Evolutionary conservation across 2,888 invertebrate species (phyloP).

Genomic region (Alloscopus bannaensis): DNA sequence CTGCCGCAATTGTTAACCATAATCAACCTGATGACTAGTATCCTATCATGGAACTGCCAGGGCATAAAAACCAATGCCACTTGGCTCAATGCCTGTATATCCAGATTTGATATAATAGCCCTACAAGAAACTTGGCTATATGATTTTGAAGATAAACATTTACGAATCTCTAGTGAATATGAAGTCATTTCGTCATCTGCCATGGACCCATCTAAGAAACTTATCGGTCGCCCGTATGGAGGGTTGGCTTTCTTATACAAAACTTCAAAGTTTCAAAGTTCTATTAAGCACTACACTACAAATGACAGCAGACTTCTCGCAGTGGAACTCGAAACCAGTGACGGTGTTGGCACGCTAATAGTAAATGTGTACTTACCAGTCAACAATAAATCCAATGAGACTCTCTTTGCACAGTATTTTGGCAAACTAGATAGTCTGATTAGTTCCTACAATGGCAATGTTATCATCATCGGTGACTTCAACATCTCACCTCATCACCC

Average conservation of each 20-base stretch:
- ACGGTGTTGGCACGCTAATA: neutral
- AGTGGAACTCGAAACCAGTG: neutral
- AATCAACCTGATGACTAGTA: conserved; percentile 19
- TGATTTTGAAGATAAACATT: conserved; percentile 4
- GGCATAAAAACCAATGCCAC: conserved; percentile 6
- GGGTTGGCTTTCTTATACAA: conserved; percentile 11
- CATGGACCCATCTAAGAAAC: neutral
- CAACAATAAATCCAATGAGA: neutral
- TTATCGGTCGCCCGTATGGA: conserved; percentile 19
- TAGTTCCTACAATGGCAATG: neutral
- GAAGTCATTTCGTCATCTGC: neutral
- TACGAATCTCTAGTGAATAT: neutral
- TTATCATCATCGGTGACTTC: conserved; percentile 11
- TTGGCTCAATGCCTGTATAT: neutral
- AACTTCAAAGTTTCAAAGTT: neutral
- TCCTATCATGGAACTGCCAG: conserved; percentile 36
- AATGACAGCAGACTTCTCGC: neutral
- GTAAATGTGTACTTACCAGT: conserved; percentile 20
- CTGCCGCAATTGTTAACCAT: neutral
- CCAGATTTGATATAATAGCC: conserved; percentile 17
- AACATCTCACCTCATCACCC: conserved; percentile 9
- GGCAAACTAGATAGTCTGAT: neutral
- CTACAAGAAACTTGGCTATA: conserved; percentile 39
- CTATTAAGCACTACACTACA: neutral
- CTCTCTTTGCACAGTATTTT: neutral